Evolutionary conservation across 1,140 invertebrate genomes (phyloP).

Genomic region (Prorops nasuta): DNA sequence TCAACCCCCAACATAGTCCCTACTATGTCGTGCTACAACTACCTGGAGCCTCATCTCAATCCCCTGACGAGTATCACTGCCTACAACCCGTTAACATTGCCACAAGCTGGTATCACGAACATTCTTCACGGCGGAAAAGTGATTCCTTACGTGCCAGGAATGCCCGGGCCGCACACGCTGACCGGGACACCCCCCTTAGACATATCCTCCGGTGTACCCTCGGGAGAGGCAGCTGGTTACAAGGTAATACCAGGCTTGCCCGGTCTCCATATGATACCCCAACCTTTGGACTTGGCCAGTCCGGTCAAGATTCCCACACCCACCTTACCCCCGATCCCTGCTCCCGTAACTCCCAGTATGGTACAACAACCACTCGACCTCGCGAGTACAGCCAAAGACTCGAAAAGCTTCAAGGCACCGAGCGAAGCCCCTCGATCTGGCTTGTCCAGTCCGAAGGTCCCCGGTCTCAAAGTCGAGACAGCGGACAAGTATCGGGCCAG

Average conservation of each 20-base stretch:
- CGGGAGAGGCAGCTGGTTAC: conserved; percentile 29
- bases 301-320: conserved; percentile 32
- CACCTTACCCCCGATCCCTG: background rate
- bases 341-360: conserved; percentile 15
- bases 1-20: conserved; percentile 61
- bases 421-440: conserved; percentile 18
- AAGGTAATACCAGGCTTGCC: conserved; percentile 44
- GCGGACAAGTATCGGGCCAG: conserved; percentile 21
- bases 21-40: conserved; percentile 41
- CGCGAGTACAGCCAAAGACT: conserved; percentile 39
- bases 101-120: conserved; percentile 43
- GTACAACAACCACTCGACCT: conserved; percentile 35
- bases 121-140: conserved; percentile 64
- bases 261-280: conserved; percentile 36
- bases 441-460: conserved; percentile 29
- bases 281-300: conserved; percentile 47
- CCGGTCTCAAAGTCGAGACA: conserved; percentile 20
- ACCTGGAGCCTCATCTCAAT: conserved; percentile 47
- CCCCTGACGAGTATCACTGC: conserved; percentile 62
- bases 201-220: conserved; percentile 36
- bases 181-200: conserved; percentile 45
- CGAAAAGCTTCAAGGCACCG: conserved; percentile 27
- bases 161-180: conserved; percentile 74
- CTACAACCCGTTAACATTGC: conserved; percentile 68
- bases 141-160: conserved; percentile 81